Evolutionary conservation across 2,113 vertebrate species (phyloP), one percentile per base, ranked within the genome.

Genomic region (Phrynosoma blainvillii): DNA sequence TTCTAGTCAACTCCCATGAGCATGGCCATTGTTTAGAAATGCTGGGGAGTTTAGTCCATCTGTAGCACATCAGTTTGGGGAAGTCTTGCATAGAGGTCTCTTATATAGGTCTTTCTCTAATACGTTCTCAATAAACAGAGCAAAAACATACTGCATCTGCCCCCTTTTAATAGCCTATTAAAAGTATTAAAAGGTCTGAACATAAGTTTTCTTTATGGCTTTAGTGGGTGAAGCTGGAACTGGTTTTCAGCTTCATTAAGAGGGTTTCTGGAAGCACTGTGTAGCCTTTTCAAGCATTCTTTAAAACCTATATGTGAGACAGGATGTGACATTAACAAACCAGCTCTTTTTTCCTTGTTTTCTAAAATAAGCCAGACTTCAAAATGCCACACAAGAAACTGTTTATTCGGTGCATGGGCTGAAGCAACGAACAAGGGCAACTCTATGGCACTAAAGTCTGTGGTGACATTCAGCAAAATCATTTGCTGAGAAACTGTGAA

Each of bases 371-470:
- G 3, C 36, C 25, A 4, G 23, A 62, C 80, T 91, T 82, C 40
- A 12, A 73, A 75, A 66, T 79, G 59, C 84, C 65, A 83, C 32
- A 93, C 79, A 82, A 42, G 18, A 42, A 0, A 0, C 30, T 84
- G 54, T 90, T 91, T 18, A 85, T 59, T 68, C 79, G 14, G 2
- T 8, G 81, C 6, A 56, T 87, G 1, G 0, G 2, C 80, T 76
- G 59, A 90, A 54, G 56, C 70, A 91, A 30, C 0, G 65, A 81
- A 85, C 11, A 90, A 90, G 89, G 87, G 27, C 16, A 71, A 76
- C 62, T 27, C 78, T 89, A 65, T 73, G 85, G 16, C 74, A 1
- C 13, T 89, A 0, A 84, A 52, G 47, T 66, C 71, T 65, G 84
- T 2, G 86, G 52, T 3, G 88, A 92, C 84, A 84, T 7, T 1